These are phyloP conservation scores for Plutella xylostella DNA, from an alignment of 2,888 invertebrate genomes.

Conservation along the genomic window DNA sequence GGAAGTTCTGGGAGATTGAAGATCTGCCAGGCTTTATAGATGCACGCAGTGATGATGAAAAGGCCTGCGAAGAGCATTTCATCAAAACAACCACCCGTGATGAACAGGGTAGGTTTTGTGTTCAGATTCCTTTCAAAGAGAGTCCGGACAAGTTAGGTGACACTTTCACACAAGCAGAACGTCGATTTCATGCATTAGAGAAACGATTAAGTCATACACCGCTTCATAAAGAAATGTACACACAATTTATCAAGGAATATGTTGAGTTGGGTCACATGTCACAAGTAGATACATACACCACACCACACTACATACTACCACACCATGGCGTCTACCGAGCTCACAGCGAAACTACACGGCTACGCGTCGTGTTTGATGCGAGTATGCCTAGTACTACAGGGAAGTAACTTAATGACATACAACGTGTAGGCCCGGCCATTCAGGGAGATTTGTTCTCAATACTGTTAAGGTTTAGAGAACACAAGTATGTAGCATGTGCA, in stretches of 20 bases:
- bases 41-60: constrained; percentile 5
- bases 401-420: constrained; percentile 21
- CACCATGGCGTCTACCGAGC: constrained; percentile 17
- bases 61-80: constrained; percentile 16
- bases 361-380: constrained; percentile 7
- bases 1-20: constrained; percentile 9
- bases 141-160: constrained; percentile 16
- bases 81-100: constrained; percentile 13
- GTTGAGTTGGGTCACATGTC: constrained; percentile 4
- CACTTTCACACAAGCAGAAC: constrained; percentile 12
- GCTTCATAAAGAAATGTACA: neutral
- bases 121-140: constrained; percentile 16
- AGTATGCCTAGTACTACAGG: constrained; percentile 12
- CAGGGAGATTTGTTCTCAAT: constrained; percentile 25
- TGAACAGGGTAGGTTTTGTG: constrained; percentile 16
- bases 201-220: neutral
- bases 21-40: neutral
- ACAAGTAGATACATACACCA: neutral
- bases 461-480: constrained; percentile 20
- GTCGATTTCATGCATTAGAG: constrained; percentile 16
- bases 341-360: constrained; percentile 15
- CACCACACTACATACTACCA: constrained; percentile 14
- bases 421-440: constrained; percentile 21
- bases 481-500: constrained; percentile 22
- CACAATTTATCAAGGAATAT: constrained; percentile 10